phyloP scores from a whole-genome alignment of 2,797 vertebrate genomes.

The Diplodus sargus region DNA sequence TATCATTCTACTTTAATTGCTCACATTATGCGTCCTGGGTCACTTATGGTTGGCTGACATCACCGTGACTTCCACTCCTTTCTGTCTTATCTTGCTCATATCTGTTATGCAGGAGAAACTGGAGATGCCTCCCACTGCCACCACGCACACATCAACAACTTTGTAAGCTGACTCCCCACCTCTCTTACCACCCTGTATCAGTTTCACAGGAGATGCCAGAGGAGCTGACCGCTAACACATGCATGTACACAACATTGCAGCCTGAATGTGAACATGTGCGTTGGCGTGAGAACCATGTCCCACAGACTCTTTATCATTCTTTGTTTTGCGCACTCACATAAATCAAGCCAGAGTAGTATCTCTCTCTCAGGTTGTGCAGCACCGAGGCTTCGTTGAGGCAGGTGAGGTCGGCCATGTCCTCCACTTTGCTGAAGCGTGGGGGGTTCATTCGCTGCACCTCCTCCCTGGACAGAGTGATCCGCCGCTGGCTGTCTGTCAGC shows the following conservation, averaged over 20 bases:
- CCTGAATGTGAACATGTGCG: background rate
- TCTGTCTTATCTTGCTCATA: background rate
- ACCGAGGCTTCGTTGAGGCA: constrained; percentile 96
- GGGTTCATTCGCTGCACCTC: constrained; percentile 96
- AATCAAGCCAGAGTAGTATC: constrained; percentile 94
- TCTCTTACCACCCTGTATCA: constrained; percentile 55
- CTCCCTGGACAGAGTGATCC: constrained; percentile 88
- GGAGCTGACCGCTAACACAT: constrained; percentile 8
- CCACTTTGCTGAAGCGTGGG: constrained; percentile 94
- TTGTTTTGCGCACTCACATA: constrained; percentile 86
- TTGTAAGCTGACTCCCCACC: constrained; percentile 69
- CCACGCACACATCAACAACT: constrained; percentile 35
- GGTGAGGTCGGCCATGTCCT: constrained; percentile 96
- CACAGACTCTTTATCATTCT: background rate
- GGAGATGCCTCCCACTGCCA: constrained; percentile 43
- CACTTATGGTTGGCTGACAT: constrained; percentile 6
- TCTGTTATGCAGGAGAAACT: constrained; percentile 56
- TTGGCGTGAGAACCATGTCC: background rate
- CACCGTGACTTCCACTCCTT: background rate
- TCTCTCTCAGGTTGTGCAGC: constrained; percentile 93
- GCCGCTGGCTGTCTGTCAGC: constrained; percentile 89
- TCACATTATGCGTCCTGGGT: background rate
- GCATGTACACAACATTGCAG: constrained; percentile 32
- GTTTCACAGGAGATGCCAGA: constrained; percentile 64
- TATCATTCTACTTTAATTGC: constrained; percentile 25